A percentile compares a stretch with the other conserved stretches of the same genome.
phyloP scores from a whole-genome alignment of 2,888 invertebrate genomes.

The Adineta ricciae region DNA sequence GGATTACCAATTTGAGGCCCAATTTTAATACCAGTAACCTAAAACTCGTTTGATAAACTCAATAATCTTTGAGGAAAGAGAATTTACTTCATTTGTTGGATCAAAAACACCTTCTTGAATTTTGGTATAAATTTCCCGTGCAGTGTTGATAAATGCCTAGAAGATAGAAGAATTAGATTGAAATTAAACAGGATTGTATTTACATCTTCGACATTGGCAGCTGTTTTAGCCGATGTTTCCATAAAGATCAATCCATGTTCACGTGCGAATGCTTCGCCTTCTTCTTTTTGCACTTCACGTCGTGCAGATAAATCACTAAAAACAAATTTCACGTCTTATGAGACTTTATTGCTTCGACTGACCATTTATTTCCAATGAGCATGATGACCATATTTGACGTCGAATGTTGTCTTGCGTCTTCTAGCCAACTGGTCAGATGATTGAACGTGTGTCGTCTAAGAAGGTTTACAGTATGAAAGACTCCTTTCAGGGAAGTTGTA shows the following conservation, averaged over 20 bases:
- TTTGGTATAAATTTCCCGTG: slow-evolving; percentile 98
- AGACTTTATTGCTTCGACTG: background rate
- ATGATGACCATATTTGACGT: slow-evolving; percentile 99
- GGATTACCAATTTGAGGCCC: slow-evolving; percentile 25
- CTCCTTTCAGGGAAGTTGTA: no score
- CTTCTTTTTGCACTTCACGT: slow-evolving; percentile 93
- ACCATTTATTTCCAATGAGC: slow-evolving; percentile 99
- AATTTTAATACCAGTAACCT: slow-evolving; percentile 34
- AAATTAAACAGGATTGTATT: background rate
- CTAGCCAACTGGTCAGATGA: slow-evolving; percentile 96
- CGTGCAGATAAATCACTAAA: slow-evolving; percentile 86
- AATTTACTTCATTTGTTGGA: slow-evolving; percentile 87
- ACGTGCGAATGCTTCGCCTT: slow-evolving; percentile 95
- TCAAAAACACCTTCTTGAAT: slow-evolving; percentile 99
- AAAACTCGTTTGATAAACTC: background rate
- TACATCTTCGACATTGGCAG: slow-evolving; percentile 89
- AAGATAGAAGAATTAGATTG: background rate
- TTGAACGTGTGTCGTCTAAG: slow-evolving; percentile 84
- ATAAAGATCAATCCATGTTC: slow-evolving; percentile 98
- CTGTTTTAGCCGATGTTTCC: slow-evolving; percentile 99
- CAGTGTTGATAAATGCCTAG: slow-evolving; percentile 90
- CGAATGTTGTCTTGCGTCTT: slow-evolving; percentile 97
- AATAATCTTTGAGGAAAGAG: background rate
- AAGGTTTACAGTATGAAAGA: no score
- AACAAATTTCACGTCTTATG: background rate